Base-by-base conservation (phyloP, 2,113 vertebrate genomes). In the Elephas maximus region DNA sequence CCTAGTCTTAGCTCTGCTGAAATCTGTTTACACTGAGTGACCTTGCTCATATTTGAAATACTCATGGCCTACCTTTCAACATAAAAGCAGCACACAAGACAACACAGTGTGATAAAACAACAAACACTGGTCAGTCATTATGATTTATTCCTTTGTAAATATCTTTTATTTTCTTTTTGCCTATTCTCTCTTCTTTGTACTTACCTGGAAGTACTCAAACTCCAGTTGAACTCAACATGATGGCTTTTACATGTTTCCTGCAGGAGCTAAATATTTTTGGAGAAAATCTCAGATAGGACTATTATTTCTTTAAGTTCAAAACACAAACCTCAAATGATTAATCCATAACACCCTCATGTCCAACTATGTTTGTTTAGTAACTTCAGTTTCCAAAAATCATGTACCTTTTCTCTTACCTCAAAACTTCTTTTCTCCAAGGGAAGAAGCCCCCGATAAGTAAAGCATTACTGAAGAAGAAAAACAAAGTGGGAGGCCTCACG, bases 251-350 rank as follows among this genome's bases (percentile, higher is more conserved):
- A 30, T 63, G 33, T 76, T 51, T 92, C 17, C 33, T 6, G 11
- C 37, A 53, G 18, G 5, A 79, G 48, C n/a, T 87, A 93, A 78
- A 57, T 69, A 30, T 1, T 57, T 69, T 57, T 45, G 26, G n/a
- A 67, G 73, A 86, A 86, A 63, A 78, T 44, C 67, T 78, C 60
- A 57, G 41, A 67, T 30, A 67, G 5, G n/a, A 93, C 67, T 67
- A 67, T 63, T 92, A 71, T 74, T 73, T 48, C 57, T 77, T 51
- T 30, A 67, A 51, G 77, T 41, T 92, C 57, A 85, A 93, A 86
- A 41, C 18, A 57, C n/a, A 86, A 51, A 57, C 45, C 10, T 78
- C 57, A 65, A 84, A 51, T 51, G 24, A 63, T 74, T 41, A 65
- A 30, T 81, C 30, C 57, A 41, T 17, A 85, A 21, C 51, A 2